Evolutionary conservation across 2,113 vertebrate species (phyloP).

Genomic region (Mesitornis unicolor): DNA sequence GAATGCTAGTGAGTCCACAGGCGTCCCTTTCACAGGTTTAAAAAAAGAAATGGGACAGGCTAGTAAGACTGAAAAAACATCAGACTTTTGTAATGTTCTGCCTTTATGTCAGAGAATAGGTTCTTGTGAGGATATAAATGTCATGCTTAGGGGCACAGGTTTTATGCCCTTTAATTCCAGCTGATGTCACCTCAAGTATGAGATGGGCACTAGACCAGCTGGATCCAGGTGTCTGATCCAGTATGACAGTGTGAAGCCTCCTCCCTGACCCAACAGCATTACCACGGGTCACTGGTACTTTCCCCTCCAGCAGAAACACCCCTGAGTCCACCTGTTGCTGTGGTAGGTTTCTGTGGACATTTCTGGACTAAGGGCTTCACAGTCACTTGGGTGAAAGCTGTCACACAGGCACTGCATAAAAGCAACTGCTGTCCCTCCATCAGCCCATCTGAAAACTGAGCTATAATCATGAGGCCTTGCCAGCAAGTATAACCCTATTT

Average conservation of each 20-base stretch:
- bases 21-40: background rate
- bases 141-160: background rate
- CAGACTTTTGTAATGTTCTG: background rate
- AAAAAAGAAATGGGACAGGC: background rate
- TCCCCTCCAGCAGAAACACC: background rate
- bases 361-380: background rate
- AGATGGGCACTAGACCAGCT: background rate
- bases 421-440: fast-evolving
- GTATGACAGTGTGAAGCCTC: fast-evolving
- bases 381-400: background rate
- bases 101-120: background rate
- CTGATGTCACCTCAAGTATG: background rate
- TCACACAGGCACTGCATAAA: fast-evolving
- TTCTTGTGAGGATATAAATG: background rate
- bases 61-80: background rate
- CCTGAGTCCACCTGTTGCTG: fast-evolving
- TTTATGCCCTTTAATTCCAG: background rate
- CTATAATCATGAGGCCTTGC: fast-evolving
- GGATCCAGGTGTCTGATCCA: background rate
- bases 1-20: background rate
- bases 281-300: fast-evolving
- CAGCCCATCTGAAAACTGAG: background rate
- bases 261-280: too few relatives aligned
- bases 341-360: background rate
- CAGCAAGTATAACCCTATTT: background rate